Evolutionary conservation across 2,888 invertebrate species (phyloP).

Genomic region (Philopedon plagiatum): DNA sequence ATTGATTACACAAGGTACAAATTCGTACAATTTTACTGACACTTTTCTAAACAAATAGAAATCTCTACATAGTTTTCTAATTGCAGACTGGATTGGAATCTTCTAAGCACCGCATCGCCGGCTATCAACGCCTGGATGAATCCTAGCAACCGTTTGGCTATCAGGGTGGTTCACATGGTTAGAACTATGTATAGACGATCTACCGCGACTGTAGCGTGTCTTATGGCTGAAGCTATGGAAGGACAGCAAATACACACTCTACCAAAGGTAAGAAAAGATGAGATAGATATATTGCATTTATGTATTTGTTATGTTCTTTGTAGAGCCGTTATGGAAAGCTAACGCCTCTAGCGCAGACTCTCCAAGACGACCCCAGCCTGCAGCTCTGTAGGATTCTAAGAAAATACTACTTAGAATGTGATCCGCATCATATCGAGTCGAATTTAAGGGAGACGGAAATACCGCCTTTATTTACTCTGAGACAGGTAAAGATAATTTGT

Average conservation of each 20-base stretch:
- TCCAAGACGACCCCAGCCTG: constrained; percentile 96
- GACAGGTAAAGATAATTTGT: constrained; percentile 77
- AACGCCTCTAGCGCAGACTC: constrained; percentile 88
- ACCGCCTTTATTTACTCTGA: constrained; percentile 88
- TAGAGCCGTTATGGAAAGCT: constrained; percentile 93
- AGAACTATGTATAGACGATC: constrained; percentile 84
- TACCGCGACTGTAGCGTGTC: constrained; percentile 91
- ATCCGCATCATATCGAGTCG: constrained; percentile 83
- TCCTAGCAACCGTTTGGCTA: constrained; percentile 91
- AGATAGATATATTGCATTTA: not conserved
- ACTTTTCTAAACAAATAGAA: no score
- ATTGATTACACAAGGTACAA: constrained; percentile 90
- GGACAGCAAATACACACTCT: constrained; percentile 87
- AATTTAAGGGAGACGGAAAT: constrained; percentile 88
- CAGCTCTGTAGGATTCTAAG: constrained; percentile 92
- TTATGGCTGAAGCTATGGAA: constrained; percentile 96
- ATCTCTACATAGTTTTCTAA: no score
- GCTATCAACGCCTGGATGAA: constrained; percentile 99
- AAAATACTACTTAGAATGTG: constrained; percentile 85
- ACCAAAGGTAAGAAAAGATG: constrained; percentile 74
- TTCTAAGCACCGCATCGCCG: constrained; percentile 92
- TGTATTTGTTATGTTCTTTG: not conserved
- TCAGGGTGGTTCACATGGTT: constrained; percentile 85
- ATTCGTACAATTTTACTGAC: no score
- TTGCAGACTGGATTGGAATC: constrained; percentile 10